Conservation (phyloP, 2,888 invertebrate genomes). For the Perithous albicinctus region DNA sequence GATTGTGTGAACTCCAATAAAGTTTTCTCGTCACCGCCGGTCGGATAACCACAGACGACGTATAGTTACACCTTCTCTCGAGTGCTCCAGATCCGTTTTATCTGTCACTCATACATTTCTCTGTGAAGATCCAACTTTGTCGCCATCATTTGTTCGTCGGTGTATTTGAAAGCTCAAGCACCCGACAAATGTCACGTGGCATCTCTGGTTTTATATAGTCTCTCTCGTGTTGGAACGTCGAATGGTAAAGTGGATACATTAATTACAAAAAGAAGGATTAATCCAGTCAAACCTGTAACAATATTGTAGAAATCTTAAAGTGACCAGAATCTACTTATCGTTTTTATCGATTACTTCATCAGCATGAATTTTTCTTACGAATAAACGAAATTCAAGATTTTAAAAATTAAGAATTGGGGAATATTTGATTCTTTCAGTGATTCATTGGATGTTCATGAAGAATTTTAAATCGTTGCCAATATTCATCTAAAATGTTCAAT, state of each 20-base stretch:
- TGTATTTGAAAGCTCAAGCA: conserved; percentile 28
- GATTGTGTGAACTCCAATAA: conserved; percentile 41
- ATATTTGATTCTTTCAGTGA: too few relatives aligned
- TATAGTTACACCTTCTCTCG: conserved; percentile 15
- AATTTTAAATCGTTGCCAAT: too few relatives aligned
- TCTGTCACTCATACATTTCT: conserved; percentile 56
- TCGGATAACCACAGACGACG: conserved; percentile 53
- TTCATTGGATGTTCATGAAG: too few relatives aligned
- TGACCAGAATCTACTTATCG: background rate
- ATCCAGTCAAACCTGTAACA: conserved; percentile 2
- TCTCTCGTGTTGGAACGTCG: conserved; percentile 14
- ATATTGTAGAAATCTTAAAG: background rate
- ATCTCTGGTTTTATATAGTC: background rate
- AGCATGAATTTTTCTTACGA: too few relatives aligned
- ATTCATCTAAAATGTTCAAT: too few relatives aligned
- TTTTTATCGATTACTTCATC: background rate
- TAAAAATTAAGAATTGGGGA: too few relatives aligned
- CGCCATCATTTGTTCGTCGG: conserved; percentile 34
- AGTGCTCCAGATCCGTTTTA: conserved; percentile 56
- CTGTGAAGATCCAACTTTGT: conserved; percentile 35
- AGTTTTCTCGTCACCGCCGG: conserved; percentile 52
- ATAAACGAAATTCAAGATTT: too few relatives aligned
- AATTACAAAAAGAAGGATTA: conserved; percentile 8
- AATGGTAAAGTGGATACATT: background rate
- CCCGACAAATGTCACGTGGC: background rate